Conservation (phyloP, 2,888 invertebrate genomes). For the Apodemia duryi region DNA sequence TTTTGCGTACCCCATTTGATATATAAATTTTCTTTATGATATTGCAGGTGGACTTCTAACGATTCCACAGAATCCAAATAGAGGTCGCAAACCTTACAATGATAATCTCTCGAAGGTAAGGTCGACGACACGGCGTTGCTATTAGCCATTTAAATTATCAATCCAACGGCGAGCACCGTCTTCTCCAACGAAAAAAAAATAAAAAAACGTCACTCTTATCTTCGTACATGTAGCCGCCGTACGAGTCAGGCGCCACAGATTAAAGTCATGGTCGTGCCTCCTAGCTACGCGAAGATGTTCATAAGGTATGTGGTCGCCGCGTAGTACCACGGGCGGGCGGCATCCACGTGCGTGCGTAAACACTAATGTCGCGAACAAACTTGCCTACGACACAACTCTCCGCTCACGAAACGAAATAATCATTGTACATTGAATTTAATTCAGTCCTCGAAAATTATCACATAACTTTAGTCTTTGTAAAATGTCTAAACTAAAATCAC, state of each 20-base stretch:
- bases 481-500: constrained; percentile 51
- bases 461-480: constrained; percentile 41
- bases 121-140: constrained; percentile 75
- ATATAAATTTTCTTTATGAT: constrained; percentile 87
- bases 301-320: constrained; percentile 74
- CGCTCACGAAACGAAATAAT: constrained; percentile 23
- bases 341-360: constrained; percentile 72
- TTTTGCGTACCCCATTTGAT: constrained; percentile 85
- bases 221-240: constrained; percentile 65
- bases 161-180: constrained; percentile 69
- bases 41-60: constrained; percentile 88
- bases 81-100: constrained; percentile 87
- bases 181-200: constrained; percentile 76
- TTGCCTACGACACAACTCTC: constrained; percentile 23
- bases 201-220: constrained; percentile 65
- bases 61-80: constrained; percentile 87
- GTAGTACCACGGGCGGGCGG: constrained; percentile 62
- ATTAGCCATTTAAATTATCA: constrained; percentile 77
- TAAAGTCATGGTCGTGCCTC: constrained; percentile 55
- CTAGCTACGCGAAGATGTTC: constrained; percentile 58
- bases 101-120: constrained; percentile 80
- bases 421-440: constrained; percentile 46
- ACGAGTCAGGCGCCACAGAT: constrained; percentile 64
- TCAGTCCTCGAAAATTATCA: constrained; percentile 42
- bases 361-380: constrained; percentile 39